Conservation (phyloP, 2,113 vertebrate genomes). For the Clupea harengus region DNA sequence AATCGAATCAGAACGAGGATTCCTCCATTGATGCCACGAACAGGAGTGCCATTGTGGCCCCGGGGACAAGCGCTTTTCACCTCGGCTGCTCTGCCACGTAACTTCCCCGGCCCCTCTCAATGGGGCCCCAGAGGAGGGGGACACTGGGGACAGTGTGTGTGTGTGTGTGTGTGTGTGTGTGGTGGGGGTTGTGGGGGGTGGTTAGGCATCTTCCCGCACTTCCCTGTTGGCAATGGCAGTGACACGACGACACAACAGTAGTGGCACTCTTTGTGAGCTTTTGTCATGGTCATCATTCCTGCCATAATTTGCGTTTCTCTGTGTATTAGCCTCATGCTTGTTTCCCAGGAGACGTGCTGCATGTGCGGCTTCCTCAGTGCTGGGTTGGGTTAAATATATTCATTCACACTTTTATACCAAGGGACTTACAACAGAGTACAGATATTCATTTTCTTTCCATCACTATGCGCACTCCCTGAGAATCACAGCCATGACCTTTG, state of each 20-base stretch:
- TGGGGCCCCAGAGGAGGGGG: background rate
- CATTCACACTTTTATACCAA: background rate
- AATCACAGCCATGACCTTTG: too few species aligned
- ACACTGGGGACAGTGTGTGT: background rate
- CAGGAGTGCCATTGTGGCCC: background rate
- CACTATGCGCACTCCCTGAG: too few species aligned
- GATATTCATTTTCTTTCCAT: background rate
- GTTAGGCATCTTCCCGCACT: too few species aligned
- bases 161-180: background rate
- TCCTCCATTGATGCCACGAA: background rate
- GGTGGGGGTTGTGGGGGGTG: background rate
- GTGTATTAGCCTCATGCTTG: too few species aligned
- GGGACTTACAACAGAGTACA: background rate
- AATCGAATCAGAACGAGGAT: slow-evolving; percentile 15
- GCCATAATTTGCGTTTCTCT: background rate
- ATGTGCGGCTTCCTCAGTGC: background rate
- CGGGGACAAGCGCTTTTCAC: background rate
- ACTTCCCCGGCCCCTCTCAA: background rate
- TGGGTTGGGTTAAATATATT: background rate
- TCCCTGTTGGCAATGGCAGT: background rate
- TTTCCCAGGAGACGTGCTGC: too few species aligned
- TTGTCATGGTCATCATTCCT: background rate
- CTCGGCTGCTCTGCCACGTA: background rate
- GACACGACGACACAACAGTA: background rate
- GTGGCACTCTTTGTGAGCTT: background rate